Evolutionary conservation across 2,797 vertebrate species (phyloP), one percentile per base, ranked within the genome.

Genomic region (Synanceia verrucosa): DNA sequence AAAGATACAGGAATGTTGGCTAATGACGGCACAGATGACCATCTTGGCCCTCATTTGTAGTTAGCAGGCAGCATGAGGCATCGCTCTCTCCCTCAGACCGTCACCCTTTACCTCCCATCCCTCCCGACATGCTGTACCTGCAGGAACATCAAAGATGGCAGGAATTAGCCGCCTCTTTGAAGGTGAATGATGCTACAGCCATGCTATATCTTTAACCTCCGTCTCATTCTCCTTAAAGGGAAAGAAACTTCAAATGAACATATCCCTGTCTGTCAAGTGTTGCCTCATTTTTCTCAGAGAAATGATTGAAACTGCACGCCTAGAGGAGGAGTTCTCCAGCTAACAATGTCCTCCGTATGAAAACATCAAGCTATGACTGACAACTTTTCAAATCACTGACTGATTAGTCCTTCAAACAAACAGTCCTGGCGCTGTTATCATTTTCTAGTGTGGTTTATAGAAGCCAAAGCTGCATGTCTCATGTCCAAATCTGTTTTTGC

Each of bases 1-100:
- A 41, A 73, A 65, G 31, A 74, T 39, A 26, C 51, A 73, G 78
- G 73, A 82, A 91, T 82, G 82, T 23, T 69, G 79, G 84, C 82
- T 93, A 89, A 89, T 85, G 84, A 88, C 72, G 77, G 48, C 76
- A 62, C 59, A 37, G 46, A 72, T 72, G 72, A 81, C 78, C 70
- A 78, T 78, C 48, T 64, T 62, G 68, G 55, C 60, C 76, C 73
- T 83, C 43, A 70, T 82, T 83, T 82, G 73, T 68, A 74, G 66
- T 81, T 77, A 69, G 51, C 60, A 62, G 36, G 50, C 68, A 72
- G 74, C 46, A 16, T n/a, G 70, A 59, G 48, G 79, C 76, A 59
- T 74, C 59, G 29, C 29, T 51, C 46, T 70, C 51, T 62, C 56
- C 44, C 59, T 66, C 51, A 53, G 59, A 55, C 64, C 7, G 14